Conservation (phyloP, 1,140 invertebrate species). For the Zelostemma sp. region DNA sequence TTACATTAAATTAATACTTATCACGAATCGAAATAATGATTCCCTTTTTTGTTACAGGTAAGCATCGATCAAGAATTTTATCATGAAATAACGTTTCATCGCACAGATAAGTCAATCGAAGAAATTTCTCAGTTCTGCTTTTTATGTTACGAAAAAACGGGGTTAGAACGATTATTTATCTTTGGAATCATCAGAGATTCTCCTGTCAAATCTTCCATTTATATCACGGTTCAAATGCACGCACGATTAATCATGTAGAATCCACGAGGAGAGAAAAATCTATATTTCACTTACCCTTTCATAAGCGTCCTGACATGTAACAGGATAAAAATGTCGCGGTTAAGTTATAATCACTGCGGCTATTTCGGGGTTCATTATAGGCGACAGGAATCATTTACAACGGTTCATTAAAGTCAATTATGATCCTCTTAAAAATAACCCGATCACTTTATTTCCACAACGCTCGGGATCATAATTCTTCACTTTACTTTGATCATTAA, state of each 20-base stretch:
- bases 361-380: conserved; percentile 7
- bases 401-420: conserved; percentile 2
- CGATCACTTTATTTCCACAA: not conserved
- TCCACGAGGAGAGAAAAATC: conserved; percentile 7
- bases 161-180: not conserved
- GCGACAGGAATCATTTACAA: not conserved
- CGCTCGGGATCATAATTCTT: too few relatives aligned
- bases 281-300: conserved; percentile 6
- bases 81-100: too few relatives aligned
- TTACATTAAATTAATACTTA: too few relatives aligned
- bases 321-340: not conserved
- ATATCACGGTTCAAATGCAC: conserved; percentile 17
- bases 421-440: not conserved
- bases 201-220: conserved; percentile 20
- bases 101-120: too few relatives aligned
- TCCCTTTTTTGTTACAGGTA: too few relatives aligned
- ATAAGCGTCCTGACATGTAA: not conserved
- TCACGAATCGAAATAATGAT: too few relatives aligned
- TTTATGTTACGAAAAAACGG: too few relatives aligned
- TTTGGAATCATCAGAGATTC: conserved; percentile 16
- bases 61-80: too few relatives aligned
- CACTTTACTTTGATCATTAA: too few relatives aligned
- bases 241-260: conserved; percentile 27
- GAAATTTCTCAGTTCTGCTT: too few relatives aligned
- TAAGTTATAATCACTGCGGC: not conserved